These are phyloP conservation scores for Peromyscus aztecus DNA, from an alignment of 2,797 vertebrate species.

Conservation along the genomic window DNA sequence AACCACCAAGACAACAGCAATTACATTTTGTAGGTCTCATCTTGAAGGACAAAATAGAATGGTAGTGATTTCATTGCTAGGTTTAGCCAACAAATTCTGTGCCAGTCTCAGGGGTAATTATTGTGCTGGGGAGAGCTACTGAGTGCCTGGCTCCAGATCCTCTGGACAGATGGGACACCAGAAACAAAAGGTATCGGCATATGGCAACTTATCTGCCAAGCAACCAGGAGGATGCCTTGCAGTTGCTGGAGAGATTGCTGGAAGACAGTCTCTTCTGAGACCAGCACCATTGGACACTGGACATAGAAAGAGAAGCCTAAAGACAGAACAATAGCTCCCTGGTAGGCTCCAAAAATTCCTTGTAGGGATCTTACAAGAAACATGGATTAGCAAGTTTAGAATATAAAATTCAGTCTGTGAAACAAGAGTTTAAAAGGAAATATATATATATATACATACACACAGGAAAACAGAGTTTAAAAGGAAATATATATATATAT, in stretches of 20 bases:
- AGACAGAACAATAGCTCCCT: background rate
- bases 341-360: background rate
- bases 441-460: too few species aligned
- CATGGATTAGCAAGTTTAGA: background rate
- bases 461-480: background rate
- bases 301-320: background rate
- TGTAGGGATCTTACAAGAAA: background rate
- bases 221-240: background rate
- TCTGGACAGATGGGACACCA: slow-evolving; percentile 73
- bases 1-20: slow-evolving; percentile 59
- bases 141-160: slow-evolving; percentile 63
- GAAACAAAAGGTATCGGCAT: slow-evolving; percentile 70
- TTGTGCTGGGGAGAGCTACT: slow-evolving; percentile 10
- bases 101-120: slow-evolving; percentile 70
- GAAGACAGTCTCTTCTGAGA: background rate
- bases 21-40: slow-evolving; percentile 32
- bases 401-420: slow-evolving; percentile 17
- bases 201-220: slow-evolving; percentile 57
- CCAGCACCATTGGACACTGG: background rate
- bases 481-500: background rate
- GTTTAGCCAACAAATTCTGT: slow-evolving; percentile 63
- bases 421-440: slow-evolving; percentile 1
- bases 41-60: slow-evolving; percentile 58
- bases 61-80: slow-evolving; percentile 61
- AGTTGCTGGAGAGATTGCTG: background rate